phyloP scores from a whole-genome alignment of 2,888 invertebrate species.

The Leistus spinibarbis region DNA sequence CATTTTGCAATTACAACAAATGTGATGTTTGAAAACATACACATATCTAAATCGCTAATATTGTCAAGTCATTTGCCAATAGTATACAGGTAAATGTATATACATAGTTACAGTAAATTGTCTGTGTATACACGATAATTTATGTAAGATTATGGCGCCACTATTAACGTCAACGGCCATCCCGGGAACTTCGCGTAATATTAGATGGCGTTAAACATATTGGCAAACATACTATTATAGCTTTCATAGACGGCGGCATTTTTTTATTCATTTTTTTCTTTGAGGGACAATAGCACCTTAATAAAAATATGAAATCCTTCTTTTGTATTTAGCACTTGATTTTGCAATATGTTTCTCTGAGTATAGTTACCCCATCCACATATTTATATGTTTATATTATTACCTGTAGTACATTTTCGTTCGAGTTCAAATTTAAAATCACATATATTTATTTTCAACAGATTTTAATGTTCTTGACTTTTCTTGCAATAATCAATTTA shows the following conservation, averaged over 20 bases:
- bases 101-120: conserved; percentile 13
- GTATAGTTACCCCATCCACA: too few relatives aligned
- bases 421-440: too few relatives aligned
- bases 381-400: too few relatives aligned
- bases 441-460: too few relatives aligned
- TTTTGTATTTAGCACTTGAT: neutral
- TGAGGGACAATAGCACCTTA: neutral
- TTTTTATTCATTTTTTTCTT: neutral
- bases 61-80: conserved; percentile 23
- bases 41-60: conserved; percentile 6
- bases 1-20: neutral
- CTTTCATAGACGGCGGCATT: neutral
- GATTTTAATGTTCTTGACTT: too few relatives aligned
- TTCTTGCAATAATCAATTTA: too few relatives aligned
- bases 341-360: too few relatives aligned
- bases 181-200: conserved; percentile 9
- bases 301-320: neutral
- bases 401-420: too few relatives aligned
- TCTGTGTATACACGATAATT: conserved; percentile 26
- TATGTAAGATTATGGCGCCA: conserved; percentile 34
- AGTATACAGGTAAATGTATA: neutral
- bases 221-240: conserved; percentile 11
- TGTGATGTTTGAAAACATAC: neutral
- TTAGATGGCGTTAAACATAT: conserved; percentile 25
- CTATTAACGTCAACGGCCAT: conserved; percentile 34